These are phyloP conservation scores for Apis laboriosa DNA, from an alignment of 1,140 invertebrate genomes.

Conservation along the genomic window DNA sequence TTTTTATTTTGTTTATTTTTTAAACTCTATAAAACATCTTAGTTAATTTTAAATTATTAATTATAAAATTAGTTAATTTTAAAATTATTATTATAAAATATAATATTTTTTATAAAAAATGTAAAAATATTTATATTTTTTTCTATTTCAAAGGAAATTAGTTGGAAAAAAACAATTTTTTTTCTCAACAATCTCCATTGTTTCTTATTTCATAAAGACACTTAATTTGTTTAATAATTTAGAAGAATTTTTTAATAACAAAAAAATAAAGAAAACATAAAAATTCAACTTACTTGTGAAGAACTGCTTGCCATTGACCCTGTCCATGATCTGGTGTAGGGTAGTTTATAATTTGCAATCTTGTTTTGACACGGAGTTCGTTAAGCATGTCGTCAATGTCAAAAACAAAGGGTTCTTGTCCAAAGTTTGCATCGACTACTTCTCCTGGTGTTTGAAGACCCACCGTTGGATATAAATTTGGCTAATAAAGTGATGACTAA, in stretches of 20 bases:
- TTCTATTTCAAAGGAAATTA: too few species aligned
- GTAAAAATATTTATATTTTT: too few species aligned
- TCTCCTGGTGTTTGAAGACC: conserved; percentile 99
- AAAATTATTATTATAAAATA: too few species aligned
- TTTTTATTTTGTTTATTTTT: too few species aligned
- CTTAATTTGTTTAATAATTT: too few species aligned
- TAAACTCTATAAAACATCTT: too few species aligned
- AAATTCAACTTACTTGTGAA: conserved; percentile 88
- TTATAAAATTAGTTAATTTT: too few species aligned
- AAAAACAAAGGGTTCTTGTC: conserved; percentile 97
- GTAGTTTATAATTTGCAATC: conserved; percentile 92
- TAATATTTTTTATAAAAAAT: too few species aligned
- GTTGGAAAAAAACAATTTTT: too few species aligned
- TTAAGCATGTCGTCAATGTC: conserved; percentile 98
- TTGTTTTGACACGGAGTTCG: conserved; percentile 91
- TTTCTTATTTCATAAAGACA: too few species aligned
- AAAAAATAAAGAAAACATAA: neutral
- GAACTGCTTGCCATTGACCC: conserved; percentile 94
- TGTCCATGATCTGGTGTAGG: conserved; percentile 90
- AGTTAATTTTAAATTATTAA: too few species aligned
- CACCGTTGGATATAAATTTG: conserved; percentile 98
- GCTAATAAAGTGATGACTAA: conserved; percentile 82
- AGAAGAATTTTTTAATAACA: neutral
- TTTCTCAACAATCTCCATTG: too few species aligned
- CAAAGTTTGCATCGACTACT: conserved; percentile 99